Evolutionary conservation across 2,113 vertebrate species (phyloP).

Genomic region (Paracanthobrama guichenoti): DNA sequence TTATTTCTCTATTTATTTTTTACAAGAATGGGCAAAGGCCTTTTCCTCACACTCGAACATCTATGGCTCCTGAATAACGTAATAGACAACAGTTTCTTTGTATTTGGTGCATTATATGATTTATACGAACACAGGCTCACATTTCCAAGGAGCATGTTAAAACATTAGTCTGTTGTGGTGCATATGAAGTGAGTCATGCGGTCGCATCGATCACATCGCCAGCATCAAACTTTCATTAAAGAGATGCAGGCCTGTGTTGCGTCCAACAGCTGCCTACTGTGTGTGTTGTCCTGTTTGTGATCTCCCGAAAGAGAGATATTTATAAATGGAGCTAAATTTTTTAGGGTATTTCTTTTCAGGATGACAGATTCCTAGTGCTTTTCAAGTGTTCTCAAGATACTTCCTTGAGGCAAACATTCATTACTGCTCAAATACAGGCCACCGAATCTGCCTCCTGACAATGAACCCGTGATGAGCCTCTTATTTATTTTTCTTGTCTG

Average conservation of each 20-base stretch:
- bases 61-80: neutral
- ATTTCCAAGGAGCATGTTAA: neutral
- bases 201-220: neutral
- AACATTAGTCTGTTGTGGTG: slow-evolving; percentile 2
- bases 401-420: neutral
- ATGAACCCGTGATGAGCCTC: slow-evolving; percentile 8
- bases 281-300: neutral
- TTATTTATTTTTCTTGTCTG: slow-evolving; percentile 23
- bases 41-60: neutral
- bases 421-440: neutral
- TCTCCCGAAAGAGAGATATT: neutral
- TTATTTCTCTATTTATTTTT: slow-evolving; percentile 3
- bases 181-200: neutral
- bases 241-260: neutral
- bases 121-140: neutral
- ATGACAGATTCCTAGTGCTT: neutral
- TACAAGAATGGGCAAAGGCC: neutral
- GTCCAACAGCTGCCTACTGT: neutral
- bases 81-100: neutral
- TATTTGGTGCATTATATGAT: neutral
- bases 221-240: slow-evolving; percentile 2
- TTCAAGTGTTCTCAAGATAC: neutral
- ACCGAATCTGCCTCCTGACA: neutral
- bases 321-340: neutral
- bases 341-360: neutral